phyloP scores from a whole-genome alignment of 2,797 vertebrate genomes.

The Coregonus suidteri region DNA sequence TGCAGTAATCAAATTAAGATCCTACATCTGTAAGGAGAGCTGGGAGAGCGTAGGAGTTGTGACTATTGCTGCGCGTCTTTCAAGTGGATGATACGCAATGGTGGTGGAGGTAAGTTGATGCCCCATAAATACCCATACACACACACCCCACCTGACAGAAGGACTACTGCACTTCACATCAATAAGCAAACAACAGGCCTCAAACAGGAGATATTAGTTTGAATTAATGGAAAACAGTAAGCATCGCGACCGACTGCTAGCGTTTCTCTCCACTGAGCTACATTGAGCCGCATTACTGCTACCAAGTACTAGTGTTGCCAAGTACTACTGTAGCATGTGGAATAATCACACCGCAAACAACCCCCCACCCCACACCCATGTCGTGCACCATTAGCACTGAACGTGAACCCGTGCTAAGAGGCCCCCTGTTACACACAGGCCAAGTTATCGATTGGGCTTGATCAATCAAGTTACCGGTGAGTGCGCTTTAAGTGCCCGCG shows the following conservation, averaged over 20 bases:
- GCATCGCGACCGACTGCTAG: neutral
- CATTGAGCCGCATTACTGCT: neutral
- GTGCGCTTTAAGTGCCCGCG: constrained; percentile 54
- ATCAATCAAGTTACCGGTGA: constrained; percentile 72
- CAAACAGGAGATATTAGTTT: neutral
- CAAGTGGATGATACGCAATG: neutral
- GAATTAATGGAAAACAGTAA: neutral
- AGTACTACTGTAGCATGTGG: constrained; percentile 6
- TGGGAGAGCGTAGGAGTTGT: neutral
- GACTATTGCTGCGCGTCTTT: neutral
- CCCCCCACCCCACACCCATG: constrained; percentile 10
- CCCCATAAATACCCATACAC: neutral
- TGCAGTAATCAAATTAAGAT: too few species aligned
- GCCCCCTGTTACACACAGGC: constrained; percentile 25
- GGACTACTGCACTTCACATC: neutral
- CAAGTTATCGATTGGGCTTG: constrained; percentile 61
- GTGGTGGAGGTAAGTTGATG: neutral
- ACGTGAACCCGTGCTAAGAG: constrained; percentile 45
- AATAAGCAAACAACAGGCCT: constrained; percentile 6
- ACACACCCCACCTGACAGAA: neutral
- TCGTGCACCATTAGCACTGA: constrained; percentile 46
- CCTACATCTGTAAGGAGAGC: too few species aligned
- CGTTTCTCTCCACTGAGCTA: neutral
- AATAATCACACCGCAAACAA: constrained; percentile 38
- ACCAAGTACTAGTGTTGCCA: too few species aligned